Evolutionary conservation across 2,113 vertebrate genomes (phyloP), one percentile per base, ranked within the genome.

Genomic region (Ranitomeya variabilis): DNA sequence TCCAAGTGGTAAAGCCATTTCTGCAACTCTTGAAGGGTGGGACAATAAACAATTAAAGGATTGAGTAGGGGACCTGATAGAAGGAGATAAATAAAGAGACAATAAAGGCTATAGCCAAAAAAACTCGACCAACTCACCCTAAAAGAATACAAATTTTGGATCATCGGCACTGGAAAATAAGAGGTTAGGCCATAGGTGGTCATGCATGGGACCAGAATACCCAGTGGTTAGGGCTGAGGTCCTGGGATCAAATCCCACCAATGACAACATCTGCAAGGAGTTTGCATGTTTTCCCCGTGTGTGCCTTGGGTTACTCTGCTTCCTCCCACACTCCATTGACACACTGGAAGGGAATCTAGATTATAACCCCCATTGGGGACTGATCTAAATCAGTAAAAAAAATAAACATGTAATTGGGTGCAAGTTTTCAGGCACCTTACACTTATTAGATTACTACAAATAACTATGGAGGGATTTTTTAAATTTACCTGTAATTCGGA

Each of bases 401-500:
- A 45, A 45, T 4, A 45, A 45, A 45, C 5, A 45, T 45, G 37
- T 45, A 4, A 4, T 45, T 45, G 37, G 37, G 37, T 45, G 37
- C 37, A 45, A 45, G 37, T 45, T 45, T 45, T 45, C 37, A 45
- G 37, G 37, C 37, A 31, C 26, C 26, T 45, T 45, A 45, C 37
- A 45, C 37, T 45, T 45, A 45, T 45, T 45, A 3, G 37, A 45
- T 45, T 45, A 45, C 37, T 45, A 45, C 37, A 45, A 11, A 9
- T 13, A 57, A 23, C 8, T 15, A 71, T 37, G 69, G 14, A 71
- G 15, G 13, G n/a, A 3, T 6, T 76, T 76, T 76, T 15, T 4
- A n/a, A n/a, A n/a, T 94, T 90, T 78, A 99, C 98, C 97, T 90
- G 97, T 95, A 77, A 99, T 96, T 93, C 95, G 95, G 93, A 99